Base-by-base conservation (phyloP, 2,888 invertebrate species). In the Pyrochroa serraticornis region DNA sequence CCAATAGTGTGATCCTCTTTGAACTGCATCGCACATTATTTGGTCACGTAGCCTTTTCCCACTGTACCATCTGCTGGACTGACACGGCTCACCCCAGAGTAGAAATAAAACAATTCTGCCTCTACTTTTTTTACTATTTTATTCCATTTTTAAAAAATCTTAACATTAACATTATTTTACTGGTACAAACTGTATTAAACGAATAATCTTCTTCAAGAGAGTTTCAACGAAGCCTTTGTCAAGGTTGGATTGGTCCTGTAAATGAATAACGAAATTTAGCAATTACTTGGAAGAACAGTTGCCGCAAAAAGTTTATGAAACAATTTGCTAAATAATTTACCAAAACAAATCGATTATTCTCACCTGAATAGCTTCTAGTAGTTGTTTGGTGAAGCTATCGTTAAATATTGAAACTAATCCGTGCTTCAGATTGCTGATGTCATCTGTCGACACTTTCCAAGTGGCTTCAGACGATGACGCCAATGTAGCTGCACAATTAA, bases 181-280 rank as follows among this genome's bases (percentile, higher is more conserved):
- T 41, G 73, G 73, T 12, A 90, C 88, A 80, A 91, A 92, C 78
- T 92, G 92, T 63, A 92, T 84, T 70, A 92, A 84, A 59, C 87
- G 85, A 77, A 92, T 92, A 65, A 92, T 89, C 75, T 92, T 87
- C 64, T 92, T 86, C 47, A 93, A 77, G 6, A 93, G 79, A 0
- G 89, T 87, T 75, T 90, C 89, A 14, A 90, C 83, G 76, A 91
- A 91, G 43, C 85, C 84, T 69, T 85, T 86, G 65, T 91, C 88
- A 2, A 85, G 79, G 6, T 83, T 80, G 7, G 88, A 82, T 67
- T 87, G 84, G 70, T 85, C 86, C 84, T 87, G 77, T 14, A 80
- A 77, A 63, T 52, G 14, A 53, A 46, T n/a, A n/a, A n/a, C n/a
- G 22, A 2, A 54, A 33, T 3, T 51, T 34, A 51, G 43, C 10